Conservation (phyloP, 2,797 vertebrate genomes). For the Gymnopithys bicolor region DNA sequence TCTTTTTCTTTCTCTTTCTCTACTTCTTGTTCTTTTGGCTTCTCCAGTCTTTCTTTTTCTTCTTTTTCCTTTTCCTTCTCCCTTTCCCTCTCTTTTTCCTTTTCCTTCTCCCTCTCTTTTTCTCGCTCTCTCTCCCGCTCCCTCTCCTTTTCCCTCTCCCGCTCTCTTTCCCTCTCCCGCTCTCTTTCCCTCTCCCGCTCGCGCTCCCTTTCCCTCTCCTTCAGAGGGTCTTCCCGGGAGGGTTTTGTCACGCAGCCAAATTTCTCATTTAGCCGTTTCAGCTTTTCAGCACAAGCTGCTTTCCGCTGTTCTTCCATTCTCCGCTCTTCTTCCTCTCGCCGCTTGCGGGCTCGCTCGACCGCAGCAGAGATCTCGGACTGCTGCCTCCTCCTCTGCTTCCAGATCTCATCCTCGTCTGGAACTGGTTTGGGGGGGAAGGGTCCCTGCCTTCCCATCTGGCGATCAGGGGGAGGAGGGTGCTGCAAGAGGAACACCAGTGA, state of each 20-base stretch:
- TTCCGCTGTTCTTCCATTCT: conserved; percentile 96
- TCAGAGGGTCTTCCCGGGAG: conserved; percentile 74
- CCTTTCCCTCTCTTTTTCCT: conserved; percentile 53
- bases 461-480: conserved; percentile 77
- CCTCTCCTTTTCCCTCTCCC: conserved; percentile 57
- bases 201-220: conserved; percentile 68
- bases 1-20: conserved; percentile 65
- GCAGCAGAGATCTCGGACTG: conserved; percentile 92
- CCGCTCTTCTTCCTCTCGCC: conserved; percentile 94
- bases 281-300: conserved; percentile 96
- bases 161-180: conserved; percentile 32
- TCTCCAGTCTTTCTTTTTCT: conserved; percentile 50
- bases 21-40: conserved; percentile 29
- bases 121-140: conserved; percentile 62
- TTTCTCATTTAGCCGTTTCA: conserved; percentile 96
- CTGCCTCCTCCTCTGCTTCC: conserved; percentile 95
- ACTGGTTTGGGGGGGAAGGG: conserved; percentile 76
- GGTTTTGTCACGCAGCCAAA: conserved; percentile 80
- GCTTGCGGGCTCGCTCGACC: conserved; percentile 92
- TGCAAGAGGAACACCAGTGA: conserved; percentile 43
- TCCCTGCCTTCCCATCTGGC: conserved; percentile 74
- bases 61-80: conserved; percentile 68
- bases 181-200: conserved; percentile 63
- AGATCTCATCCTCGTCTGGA: conserved; percentile 93
- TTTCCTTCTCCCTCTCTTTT: conserved; percentile 49